Percentiles rank a stretch among this genome's conserved stretches.
Conservation (phyloP, 1,140 invertebrate species). For the Orius insidiosus region DNA sequence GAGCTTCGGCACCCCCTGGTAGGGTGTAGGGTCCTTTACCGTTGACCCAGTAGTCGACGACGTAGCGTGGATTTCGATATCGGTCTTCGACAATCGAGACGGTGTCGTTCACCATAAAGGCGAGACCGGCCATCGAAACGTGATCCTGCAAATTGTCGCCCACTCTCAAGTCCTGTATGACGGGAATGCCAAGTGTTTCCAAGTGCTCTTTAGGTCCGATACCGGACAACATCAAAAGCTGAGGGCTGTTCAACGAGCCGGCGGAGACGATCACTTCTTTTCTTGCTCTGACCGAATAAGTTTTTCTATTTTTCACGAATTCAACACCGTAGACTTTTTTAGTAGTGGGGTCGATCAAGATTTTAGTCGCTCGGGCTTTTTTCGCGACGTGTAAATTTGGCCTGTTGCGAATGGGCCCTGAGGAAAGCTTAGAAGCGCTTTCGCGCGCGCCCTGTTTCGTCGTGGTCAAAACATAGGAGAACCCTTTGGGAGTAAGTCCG, state of each 20-base stretch:
- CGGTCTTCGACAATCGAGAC: constrained; percentile 36
- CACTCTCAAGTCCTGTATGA: constrained; percentile 37
- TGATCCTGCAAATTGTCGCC: constrained; percentile 39
- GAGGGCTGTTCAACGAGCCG: constrained; percentile 47
- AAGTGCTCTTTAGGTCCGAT: constrained; percentile 52
- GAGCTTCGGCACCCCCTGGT: constrained; percentile 28
- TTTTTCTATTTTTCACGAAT: constrained; percentile 35
- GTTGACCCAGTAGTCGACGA: constrained; percentile 27
- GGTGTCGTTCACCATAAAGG: constrained; percentile 31
- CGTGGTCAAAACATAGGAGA: constrained; percentile 40
- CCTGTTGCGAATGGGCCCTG: constrained; percentile 34
- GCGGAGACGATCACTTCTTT: constrained; percentile 51
- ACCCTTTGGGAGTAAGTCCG: constrained; percentile 43
- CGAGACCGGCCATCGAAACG: constrained; percentile 38
- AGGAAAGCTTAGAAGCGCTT: constrained; percentile 42
- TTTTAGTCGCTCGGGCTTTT: constrained; percentile 42
- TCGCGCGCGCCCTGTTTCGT: constrained; percentile 41
- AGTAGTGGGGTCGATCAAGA: constrained; percentile 39
- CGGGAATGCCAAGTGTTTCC: constrained; percentile 41
- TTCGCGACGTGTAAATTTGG: constrained; percentile 52
- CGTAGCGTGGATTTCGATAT: constrained; percentile 44
- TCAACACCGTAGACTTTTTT: constrained; percentile 46
- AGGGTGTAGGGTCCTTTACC: constrained; percentile 24
- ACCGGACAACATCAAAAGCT: constrained; percentile 55
- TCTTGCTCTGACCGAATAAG: constrained; percentile 27